Evolutionary conservation across 2,113 vertebrate genomes (phyloP).

Genomic region (Tinamus guttatus): DNA sequence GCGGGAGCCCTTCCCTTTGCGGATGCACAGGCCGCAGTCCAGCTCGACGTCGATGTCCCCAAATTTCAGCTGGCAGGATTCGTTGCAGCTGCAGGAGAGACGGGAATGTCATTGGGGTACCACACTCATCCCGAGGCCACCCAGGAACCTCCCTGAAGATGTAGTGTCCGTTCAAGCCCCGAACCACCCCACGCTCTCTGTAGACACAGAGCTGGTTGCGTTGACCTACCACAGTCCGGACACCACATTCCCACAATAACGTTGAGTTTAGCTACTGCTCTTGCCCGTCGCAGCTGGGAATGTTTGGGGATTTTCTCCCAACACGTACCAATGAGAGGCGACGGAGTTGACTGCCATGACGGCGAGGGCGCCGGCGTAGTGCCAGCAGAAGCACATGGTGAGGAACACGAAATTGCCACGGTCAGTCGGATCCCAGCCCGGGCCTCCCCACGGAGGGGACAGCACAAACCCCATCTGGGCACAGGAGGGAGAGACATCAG

Average conservation of each 20-base stretch:
- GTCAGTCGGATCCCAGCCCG: constrained; percentile 74
- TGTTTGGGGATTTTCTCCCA: background rate
- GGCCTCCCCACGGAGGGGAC: constrained; percentile 79
- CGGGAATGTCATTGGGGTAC: background rate
- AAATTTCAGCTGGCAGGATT: constrained; percentile 33
- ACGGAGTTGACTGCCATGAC: constrained; percentile 67
- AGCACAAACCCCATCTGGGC: constrained; percentile 88
- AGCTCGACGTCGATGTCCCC: constrained; percentile 52
- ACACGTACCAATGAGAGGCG: constrained; percentile 80
- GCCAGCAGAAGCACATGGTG: constrained; percentile 94
- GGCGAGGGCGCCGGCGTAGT: constrained; percentile 73
- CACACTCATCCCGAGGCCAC: background rate
- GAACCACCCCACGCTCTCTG: accelerated
- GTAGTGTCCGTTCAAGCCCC: background rate
- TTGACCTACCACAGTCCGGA: accelerated
- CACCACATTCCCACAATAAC: background rate
- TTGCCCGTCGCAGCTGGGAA: background rate
- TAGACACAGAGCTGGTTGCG: accelerated
- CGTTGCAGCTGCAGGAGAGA: constrained; percentile 35
- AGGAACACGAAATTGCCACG: constrained; percentile 82
- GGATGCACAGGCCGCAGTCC: constrained; percentile 53
- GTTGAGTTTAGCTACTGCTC: accelerated
- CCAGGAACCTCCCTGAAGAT: background rate
- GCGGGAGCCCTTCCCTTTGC: background rate
- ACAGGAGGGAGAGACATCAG: background rate